Conservation (phyloP, 2,797 vertebrate genomes). For the Chiropotes sagulatus region DNA sequence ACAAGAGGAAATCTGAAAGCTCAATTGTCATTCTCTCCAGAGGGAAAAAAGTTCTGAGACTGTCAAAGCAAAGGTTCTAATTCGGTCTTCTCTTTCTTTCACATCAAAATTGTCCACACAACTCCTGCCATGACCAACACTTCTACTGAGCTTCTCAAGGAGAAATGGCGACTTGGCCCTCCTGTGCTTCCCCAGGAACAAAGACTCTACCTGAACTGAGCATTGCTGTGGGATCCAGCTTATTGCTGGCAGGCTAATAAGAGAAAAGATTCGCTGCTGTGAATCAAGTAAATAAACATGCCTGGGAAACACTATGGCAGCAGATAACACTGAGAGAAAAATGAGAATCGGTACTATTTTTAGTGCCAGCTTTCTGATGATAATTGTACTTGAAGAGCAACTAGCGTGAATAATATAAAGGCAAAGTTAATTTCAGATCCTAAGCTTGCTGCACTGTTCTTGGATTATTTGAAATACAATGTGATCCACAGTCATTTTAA, state of each 20-base stretch:
- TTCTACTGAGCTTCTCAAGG: not conserved
- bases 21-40: not conserved
- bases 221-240: not conserved
- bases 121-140: not conserved
- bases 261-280: constrained; percentile 49
- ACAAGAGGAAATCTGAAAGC: not conserved
- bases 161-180: not conserved
- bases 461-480: constrained; percentile 42
- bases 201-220: not conserved
- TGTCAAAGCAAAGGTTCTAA: not conserved
- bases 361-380: constrained; percentile 60
- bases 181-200: not conserved
- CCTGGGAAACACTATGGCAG: constrained; percentile 55
- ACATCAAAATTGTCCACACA: not conserved
- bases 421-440: constrained; percentile 64
- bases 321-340: constrained; percentile 51
- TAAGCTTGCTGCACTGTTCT: not conserved
- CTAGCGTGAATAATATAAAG: constrained; percentile 56
- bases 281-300: constrained; percentile 65
- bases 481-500: constrained; percentile 49
- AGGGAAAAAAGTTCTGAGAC: not conserved
- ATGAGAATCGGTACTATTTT: constrained; percentile 62
- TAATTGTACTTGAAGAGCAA: constrained; percentile 65
- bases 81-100: not conserved
- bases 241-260: constrained; percentile 10